These are phyloP conservation scores for Drosophila dunni DNA, from an alignment of 1,140 invertebrate species.

Conservation along the genomic window DNA sequence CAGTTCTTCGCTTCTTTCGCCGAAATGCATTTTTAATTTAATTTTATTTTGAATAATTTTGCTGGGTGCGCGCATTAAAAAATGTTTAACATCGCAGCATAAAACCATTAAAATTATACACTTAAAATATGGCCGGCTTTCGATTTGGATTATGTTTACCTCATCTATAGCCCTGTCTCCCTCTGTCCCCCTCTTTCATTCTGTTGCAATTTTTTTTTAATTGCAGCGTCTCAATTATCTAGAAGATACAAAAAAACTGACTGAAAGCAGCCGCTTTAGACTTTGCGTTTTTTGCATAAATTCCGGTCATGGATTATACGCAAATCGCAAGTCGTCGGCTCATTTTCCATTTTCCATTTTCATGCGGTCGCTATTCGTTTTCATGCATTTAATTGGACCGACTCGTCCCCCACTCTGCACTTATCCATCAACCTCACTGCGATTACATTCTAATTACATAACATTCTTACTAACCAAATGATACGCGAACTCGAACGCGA, in stretches of 20 bases:
- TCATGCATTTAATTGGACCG: constrained; percentile 74
- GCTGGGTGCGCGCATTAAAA: constrained; percentile 51
- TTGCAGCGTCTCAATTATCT: constrained; percentile 70
- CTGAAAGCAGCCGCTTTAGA: constrained; percentile 3
- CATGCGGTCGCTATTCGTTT: constrained; percentile 45
- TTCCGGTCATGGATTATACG: constrained; percentile 70
- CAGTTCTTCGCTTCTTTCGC: constrained; percentile 31
- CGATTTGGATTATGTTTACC: constrained; percentile 69
- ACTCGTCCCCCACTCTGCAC: neutral
- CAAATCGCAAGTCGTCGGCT: constrained; percentile 66
- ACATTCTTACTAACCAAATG: constrained; percentile 67
- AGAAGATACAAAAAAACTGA: constrained; percentile 46
- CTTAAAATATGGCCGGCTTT: constrained; percentile 57
- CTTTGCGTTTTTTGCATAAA: constrained; percentile 62
- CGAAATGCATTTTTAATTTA: constrained; percentile 82
- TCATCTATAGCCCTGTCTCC: neutral
- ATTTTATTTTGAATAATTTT: constrained; percentile 69
- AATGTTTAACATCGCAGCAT: constrained; percentile 58
- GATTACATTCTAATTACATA: constrained; percentile 77
- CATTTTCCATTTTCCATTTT: constrained; percentile 58
- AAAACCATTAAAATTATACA: constrained; percentile 72
- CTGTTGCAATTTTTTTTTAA: constrained; percentile 43
- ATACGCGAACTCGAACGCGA: constrained; percentile 39
- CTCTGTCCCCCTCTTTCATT: neutral
- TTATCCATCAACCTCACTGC: constrained; percentile 33